Evolutionary conservation across 2,113 vertebrate genomes (phyloP).

Genomic region (Rafetus swinhoei): DNA sequence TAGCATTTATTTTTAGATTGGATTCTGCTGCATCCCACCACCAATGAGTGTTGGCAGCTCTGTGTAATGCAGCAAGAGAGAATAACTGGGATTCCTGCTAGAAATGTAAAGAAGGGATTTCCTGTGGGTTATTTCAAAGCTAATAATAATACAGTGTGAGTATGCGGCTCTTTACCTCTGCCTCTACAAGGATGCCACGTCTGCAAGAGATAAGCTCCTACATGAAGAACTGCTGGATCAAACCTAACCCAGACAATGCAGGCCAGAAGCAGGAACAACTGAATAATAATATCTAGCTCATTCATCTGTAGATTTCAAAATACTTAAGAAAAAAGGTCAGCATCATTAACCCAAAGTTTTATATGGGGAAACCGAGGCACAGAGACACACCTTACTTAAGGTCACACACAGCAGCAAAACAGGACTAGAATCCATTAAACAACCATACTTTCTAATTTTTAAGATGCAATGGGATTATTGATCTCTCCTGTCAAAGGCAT

Average conservation of each 20-base stretch:
- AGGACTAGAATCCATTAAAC: neutral
- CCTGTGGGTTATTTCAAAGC: slow-evolving; percentile 39
- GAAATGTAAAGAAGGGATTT: slow-evolving; percentile 59
- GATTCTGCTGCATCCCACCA: neutral
- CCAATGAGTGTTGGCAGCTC: slow-evolving; percentile 1
- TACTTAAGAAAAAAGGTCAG: neutral
- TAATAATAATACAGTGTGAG: slow-evolving; percentile 38
- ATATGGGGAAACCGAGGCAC: neutral
- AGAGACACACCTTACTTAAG: neutral
- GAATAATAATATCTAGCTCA: neutral
- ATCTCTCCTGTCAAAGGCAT: neutral
- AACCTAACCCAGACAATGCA: slow-evolving; percentile 31
- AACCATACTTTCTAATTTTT: neutral
- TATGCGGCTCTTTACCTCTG: neutral
- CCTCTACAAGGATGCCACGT: neutral
- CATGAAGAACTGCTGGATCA: neutral
- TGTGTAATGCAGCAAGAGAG: slow-evolving; percentile 59
- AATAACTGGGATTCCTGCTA: slow-evolving; percentile 52
- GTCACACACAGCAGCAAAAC: neutral
- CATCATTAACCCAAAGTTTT: neutral
- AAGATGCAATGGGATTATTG: neutral
- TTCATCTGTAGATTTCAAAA: neutral
- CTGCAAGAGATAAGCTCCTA: slow-evolving; percentile 28
- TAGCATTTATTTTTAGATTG: slow-evolving; percentile 42
- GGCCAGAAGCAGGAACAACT: slow-evolving; percentile 11